Percentiles rank a stretch among this genome's conserved stretches.
These are phyloP conservation scores for Ichneumoninae sp. DNA, from an alignment of 2,888 invertebrate genomes.

Conservation along the genomic window DNA sequence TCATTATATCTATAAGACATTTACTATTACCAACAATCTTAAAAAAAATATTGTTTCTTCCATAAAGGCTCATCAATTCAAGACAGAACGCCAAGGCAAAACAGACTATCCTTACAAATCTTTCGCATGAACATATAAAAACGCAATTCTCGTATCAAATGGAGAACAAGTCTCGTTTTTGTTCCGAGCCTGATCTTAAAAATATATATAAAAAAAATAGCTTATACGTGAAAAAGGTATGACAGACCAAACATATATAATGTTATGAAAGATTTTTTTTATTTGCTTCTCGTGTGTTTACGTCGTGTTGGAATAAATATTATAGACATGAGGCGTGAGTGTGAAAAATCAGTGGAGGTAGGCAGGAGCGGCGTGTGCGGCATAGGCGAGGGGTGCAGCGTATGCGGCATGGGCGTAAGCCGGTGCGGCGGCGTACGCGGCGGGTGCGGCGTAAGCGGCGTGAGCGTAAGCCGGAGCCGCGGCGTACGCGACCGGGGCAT, in stretches of 20 bases:
- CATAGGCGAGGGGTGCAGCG: constrained; percentile 67
- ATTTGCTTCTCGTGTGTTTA: constrained; percentile 11
- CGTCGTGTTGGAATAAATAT: constrained; percentile 40
- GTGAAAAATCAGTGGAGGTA: constrained; percentile 39
- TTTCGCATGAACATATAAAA: background rate
- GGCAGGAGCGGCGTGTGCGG: constrained; percentile 76
- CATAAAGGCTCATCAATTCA: no score
- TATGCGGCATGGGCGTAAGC: constrained; percentile 78
- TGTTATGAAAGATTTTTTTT: constrained; percentile 14
- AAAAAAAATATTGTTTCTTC: background rate
- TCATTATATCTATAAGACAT: background rate
- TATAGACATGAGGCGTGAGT: background rate
- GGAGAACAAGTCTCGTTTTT: no score
- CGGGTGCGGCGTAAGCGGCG: constrained; percentile 57
- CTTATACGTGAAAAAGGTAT: background rate
- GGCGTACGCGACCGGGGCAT: constrained; percentile 83
- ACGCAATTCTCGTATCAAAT: no score
- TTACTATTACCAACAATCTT: background rate
- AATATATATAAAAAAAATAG: background rate
- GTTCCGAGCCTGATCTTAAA: background rate
- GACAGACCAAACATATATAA: background rate
- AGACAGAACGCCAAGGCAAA: background rate
- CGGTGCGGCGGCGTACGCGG: constrained; percentile 71
- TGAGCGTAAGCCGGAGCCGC: constrained; percentile 74
- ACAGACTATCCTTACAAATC: background rate